Percentiles rank a stretch among this genome's conserved stretches.
Evolutionary conservation across 2,888 invertebrate species (phyloP).

Genomic region (Synergus gifuensis): DNA sequence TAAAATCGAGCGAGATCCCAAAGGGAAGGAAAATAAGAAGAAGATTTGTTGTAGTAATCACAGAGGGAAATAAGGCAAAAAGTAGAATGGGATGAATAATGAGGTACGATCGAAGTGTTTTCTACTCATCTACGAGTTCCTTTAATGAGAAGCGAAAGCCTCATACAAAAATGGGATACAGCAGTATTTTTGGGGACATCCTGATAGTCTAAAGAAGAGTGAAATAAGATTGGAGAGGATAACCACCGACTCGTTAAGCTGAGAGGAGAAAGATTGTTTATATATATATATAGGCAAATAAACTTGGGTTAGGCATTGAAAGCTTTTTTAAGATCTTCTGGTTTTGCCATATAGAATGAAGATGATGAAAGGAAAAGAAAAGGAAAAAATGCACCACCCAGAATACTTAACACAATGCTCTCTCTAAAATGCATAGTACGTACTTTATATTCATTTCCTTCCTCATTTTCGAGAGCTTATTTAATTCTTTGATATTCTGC

Average conservation of each 20-base stretch:
- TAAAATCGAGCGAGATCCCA: constrained; percentile 2
- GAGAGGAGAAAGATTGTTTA: not conserved
- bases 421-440: constrained; percentile 26
- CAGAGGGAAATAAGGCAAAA: not conserved
- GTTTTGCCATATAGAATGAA: not conserved
- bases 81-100: not conserved
- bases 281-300: not conserved
- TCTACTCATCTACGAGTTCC: constrained; percentile 19
- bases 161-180: not conserved
- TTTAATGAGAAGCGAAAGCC: constrained; percentile 1
- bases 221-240: not conserved
- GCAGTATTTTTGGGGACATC: not conserved
- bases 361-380: constrained; percentile 14
- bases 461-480: constrained; percentile 37
- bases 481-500: constrained; percentile 34
- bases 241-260: not conserved
- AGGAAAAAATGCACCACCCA: not conserved
- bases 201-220: not conserved
- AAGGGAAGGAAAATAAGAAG: not conserved
- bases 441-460: constrained; percentile 40
- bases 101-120: constrained; percentile 22
- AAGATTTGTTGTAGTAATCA: constrained; percentile 26
- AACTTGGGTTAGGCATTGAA: not conserved
- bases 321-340: constrained; percentile 2
- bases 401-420: constrained; percentile 34